These are phyloP conservation scores for Conopomorpha cramerella DNA, from an alignment of 1,140 invertebrate genomes.

Conservation along the genomic window DNA sequence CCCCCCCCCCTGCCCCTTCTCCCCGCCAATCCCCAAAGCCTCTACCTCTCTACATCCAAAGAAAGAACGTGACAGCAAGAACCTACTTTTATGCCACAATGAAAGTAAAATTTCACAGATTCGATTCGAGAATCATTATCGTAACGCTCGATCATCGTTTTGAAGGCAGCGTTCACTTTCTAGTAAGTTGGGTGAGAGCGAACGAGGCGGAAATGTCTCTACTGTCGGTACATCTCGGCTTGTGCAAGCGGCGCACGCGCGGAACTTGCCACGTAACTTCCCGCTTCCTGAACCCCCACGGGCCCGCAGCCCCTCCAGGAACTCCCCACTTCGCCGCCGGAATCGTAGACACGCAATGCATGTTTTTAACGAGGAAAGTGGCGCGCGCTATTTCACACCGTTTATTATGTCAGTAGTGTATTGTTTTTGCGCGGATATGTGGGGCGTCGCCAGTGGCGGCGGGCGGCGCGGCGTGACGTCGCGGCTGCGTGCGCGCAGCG, in stretches of 20 bases:
- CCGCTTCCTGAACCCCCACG: constrained; percentile 21
- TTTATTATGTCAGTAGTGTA: constrained; percentile 6
- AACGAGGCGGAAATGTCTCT: neutral
- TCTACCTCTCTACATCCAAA: no score
- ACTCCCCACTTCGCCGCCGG: no score
- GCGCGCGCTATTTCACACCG: constrained; percentile 5
- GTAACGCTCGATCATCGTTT: neutral
- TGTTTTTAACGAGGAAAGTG: constrained; percentile 23
- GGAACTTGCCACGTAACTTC: constrained; percentile 32
- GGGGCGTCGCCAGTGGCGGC: constrained; percentile 9
- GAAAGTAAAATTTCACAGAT: no score
- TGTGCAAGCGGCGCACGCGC: constrained; percentile 15
- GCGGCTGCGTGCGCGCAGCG: constrained; percentile 7
- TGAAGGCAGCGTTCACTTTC: neutral
- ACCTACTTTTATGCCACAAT: no score
- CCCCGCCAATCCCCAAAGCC: no score
- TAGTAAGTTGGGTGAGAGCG: neutral
- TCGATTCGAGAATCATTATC: no score
- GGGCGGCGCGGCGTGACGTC: constrained; percentile 6
- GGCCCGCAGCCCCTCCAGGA: constrained; percentile 4
- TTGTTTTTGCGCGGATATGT: neutral
- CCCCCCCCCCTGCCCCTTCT: no score
- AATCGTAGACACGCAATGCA: neutral
- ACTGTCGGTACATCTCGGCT: neutral
- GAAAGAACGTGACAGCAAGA: no score